Conservation (phyloP, 1,140 invertebrate genomes). For the Apocrypta bakeri region DNA sequence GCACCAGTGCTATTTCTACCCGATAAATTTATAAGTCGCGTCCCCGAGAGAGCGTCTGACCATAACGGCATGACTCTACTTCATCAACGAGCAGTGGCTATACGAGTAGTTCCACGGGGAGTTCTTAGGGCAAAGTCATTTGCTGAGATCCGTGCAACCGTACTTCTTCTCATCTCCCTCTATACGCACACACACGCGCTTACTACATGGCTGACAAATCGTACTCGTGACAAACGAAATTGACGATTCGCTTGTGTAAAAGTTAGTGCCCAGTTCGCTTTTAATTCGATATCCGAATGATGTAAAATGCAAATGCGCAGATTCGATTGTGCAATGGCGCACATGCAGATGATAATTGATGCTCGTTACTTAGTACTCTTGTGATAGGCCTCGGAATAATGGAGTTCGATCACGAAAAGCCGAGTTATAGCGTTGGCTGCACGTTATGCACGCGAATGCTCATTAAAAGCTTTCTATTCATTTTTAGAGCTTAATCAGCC, state of each 20-base stretch:
- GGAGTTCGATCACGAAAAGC: constrained; percentile 7
- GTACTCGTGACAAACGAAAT: background rate
- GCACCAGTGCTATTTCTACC: constrained; percentile 10
- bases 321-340: constrained; percentile 12
- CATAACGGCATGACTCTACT: constrained; percentile 46
- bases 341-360: constrained; percentile 32
- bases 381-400: constrained; percentile 32
- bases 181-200: background rate
- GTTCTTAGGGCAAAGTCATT: constrained; percentile 48
- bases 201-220: background rate
- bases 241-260: background rate
- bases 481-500: background rate
- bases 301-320: background rate
- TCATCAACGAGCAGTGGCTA: constrained; percentile 15
- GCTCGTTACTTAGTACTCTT: constrained; percentile 41
- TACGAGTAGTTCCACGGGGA: constrained; percentile 26
- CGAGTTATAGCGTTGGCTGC: background rate
- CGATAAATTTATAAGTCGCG: constrained; percentile 47
- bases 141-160: constrained; percentile 23
- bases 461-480: constrained; percentile 2
- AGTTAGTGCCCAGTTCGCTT: constrained; percentile 1
- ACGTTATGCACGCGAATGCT: background rate
- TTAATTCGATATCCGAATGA: constrained; percentile 11
- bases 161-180: constrained; percentile 9
- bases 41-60: constrained; percentile 36